Conservation (phyloP, 2,888 invertebrate genomes). For the Lasioglossum zephyrum region DNA sequence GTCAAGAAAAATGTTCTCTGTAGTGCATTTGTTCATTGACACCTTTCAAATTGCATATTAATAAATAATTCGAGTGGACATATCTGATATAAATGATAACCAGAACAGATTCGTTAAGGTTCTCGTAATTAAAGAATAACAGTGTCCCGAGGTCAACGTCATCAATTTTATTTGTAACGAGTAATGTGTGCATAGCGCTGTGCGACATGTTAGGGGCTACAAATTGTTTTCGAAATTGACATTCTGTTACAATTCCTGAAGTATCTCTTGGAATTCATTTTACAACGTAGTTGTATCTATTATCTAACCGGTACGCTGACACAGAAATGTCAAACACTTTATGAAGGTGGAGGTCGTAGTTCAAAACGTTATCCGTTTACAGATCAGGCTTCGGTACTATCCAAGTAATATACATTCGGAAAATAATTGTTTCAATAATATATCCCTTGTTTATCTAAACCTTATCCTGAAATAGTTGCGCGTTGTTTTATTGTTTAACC, state of each 20-base stretch:
- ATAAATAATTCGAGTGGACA: neutral
- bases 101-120: neutral
- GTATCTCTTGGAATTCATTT: neutral
- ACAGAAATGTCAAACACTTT: neutral
- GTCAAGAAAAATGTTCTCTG: neutral
- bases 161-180: constrained; percentile 20
- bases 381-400: neutral
- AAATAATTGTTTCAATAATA: neutral
- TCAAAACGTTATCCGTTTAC: neutral
- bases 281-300: neutral
- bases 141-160: neutral
- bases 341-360: neutral
- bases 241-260: neutral
- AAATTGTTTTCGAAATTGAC: constrained; percentile 22
- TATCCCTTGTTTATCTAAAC: neutral
- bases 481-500: neutral
- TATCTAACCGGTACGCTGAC: neutral
- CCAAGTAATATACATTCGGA: neutral
- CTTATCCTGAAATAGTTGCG: neutral
- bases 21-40: neutral
- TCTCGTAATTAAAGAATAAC: constrained; percentile 1
- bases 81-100: neutral
- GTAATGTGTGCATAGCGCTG: neutral
- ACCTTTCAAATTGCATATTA: neutral
- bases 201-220: constrained; percentile 9